Evolutionary conservation across 2,113 vertebrate genomes (phyloP).

Genomic region (Bubalus kerabau): DNA sequence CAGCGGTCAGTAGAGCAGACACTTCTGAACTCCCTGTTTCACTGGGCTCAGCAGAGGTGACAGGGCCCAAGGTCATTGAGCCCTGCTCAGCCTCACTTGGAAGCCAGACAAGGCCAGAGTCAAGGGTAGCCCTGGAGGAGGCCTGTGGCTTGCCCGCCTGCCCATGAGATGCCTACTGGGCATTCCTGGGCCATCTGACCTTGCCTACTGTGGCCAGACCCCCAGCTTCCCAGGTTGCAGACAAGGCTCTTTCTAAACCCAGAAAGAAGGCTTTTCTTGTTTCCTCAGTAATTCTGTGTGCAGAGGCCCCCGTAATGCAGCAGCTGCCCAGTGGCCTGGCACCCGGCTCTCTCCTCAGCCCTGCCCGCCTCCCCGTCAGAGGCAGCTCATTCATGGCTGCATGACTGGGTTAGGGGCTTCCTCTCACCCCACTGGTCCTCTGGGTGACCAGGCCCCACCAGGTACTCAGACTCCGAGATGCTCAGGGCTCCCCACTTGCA

Average conservation of each 20-base stretch:
- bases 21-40: not conserved
- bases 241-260: not conserved
- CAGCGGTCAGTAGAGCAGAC: not conserved
- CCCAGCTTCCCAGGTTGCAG: not conserved
- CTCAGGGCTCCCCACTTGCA: not conserved
- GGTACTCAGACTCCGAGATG: not conserved
- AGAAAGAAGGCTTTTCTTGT: not conserved
- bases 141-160: not conserved
- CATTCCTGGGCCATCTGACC: not conserved
- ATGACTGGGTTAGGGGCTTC: not conserved
- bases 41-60: not conserved
- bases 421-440: not conserved
- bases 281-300: not conserved
- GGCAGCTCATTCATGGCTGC: not conserved
- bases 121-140: not conserved
- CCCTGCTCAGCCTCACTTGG: not conserved
- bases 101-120: not conserved
- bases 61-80: too few species aligned
- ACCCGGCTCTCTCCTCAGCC: not conserved
- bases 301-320: not conserved
- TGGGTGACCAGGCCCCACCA: accelerated
- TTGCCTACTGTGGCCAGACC: not conserved
- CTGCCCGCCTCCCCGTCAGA: not conserved
- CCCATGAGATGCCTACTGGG: not conserved
- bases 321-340: not conserved